These are phyloP conservation scores for Cryptoblepharus egeriae DNA, from an alignment of 2,797 vertebrate species.

Conservation along the genomic window DNA sequence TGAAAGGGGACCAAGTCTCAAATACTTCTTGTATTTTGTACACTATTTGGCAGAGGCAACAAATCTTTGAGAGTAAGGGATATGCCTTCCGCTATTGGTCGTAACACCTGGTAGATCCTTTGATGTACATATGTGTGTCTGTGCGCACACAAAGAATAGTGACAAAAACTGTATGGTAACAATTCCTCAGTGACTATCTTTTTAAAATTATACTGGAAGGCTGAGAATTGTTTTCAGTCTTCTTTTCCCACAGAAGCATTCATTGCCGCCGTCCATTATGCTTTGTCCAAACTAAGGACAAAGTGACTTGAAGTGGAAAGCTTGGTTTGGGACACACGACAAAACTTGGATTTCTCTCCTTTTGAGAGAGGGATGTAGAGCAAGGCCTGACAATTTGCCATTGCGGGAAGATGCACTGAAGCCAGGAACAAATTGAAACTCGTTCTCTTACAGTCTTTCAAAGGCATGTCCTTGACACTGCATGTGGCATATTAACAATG, in stretches of 20 bases:
- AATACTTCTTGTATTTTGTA: background rate
- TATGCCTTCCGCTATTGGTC: background rate
- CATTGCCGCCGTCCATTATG: background rate
- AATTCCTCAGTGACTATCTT: background rate
- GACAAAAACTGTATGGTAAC: background rate
- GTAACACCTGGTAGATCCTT: background rate
- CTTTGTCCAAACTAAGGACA: constrained; percentile 18
- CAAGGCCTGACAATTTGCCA: constrained; percentile 40
- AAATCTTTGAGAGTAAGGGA: background rate
- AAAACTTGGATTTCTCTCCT: constrained; percentile 7
- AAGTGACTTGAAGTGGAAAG: too few species aligned
- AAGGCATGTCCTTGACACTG: constrained; percentile 35
- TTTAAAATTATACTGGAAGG: constrained; percentile 9
- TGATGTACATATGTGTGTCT: background rate
- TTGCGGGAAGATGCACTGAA: constrained; percentile 38
- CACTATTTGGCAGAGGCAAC: background rate
- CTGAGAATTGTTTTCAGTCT: background rate
- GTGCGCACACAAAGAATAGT: background rate
- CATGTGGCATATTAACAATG: constrained; percentile 11
- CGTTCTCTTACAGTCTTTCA: constrained; percentile 42
- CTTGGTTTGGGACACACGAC: constrained; percentile 8
- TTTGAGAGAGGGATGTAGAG: constrained; percentile 25
- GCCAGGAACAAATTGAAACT: constrained; percentile 46
- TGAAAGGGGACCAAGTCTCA: background rate
- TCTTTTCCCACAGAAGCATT: constrained; percentile 4